These are phyloP conservation scores for Amphibalanus amphitrite DNA, from an alignment of 1,140 invertebrate species.

Conservation along the genomic window DNA sequence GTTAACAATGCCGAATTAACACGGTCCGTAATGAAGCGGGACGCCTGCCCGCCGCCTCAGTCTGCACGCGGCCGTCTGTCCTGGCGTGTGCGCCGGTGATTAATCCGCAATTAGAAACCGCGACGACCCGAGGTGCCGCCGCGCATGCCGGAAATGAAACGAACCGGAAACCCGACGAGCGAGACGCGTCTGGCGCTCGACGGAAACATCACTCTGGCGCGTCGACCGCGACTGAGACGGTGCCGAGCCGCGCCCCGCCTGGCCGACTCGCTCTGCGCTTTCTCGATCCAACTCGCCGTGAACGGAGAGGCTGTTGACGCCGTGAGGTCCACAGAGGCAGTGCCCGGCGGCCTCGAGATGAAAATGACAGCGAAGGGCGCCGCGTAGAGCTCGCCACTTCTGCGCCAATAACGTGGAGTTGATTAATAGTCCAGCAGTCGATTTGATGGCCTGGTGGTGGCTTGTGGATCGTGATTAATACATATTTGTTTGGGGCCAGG, in stretches of 20 bases:
- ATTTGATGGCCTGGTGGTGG: neutral
- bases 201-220: neutral
- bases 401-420: neutral
- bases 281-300: neutral
- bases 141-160: neutral
- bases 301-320: neutral
- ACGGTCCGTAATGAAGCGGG: no score
- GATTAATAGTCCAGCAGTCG: neutral
- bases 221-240: no score
- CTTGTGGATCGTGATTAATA: neutral
- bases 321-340: no score
- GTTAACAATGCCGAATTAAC: no score
- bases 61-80: neutral
- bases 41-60: neutral
- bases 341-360: neutral
- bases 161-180: no score
- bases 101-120: neutral
- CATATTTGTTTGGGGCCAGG: neutral
- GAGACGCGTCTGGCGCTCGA: neutral
- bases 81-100: neutral
- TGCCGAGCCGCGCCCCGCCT: no score
- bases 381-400: neutral
- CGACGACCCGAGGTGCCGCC: neutral
- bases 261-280: neutral
- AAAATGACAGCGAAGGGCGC: no score